Base-by-base conservation (phyloP, 2,113 vertebrate genomes). In the Dasypus novemcinctus region DNA sequence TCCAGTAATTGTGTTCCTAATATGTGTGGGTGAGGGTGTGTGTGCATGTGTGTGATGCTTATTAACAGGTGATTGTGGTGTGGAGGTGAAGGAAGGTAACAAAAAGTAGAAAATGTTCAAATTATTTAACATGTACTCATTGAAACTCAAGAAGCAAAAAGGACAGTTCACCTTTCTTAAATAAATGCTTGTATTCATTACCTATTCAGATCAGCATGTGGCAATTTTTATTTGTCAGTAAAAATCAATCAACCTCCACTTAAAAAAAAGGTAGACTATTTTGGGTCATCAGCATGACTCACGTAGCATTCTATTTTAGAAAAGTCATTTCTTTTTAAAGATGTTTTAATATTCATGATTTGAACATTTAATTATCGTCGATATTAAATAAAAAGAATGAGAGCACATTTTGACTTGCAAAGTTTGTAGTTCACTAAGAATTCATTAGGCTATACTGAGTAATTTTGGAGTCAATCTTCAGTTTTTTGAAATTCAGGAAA, bases 331-430 rank as follows among this genome's bases (percentile, higher is more conserved):
- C 95, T 97, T 96, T 97, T 97, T 96, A 96, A 97, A 97, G 96
- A 95, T 95, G 94, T 75, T 96, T 98, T 96, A 96, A 98, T 98
- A 98, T 98, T 98, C 96, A 97, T 97, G 97, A 96, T 98, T 96
- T 96, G 90, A 97, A 95, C 95, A 95, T 95, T 98, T 97, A 98
- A 98, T 98, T 97, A 97, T 63, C 59, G 96, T 95, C 96, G 95
- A 94, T 97, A 96, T 95, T 97, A 97, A 97, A 96, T 95, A 97
- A 95, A 97, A 97, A 94, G 93, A 96, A 96, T 68, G 90, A 92
- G 94, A 93, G 82, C 85, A 89, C 94, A 95, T 66, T 95, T 96
- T 97, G 96, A 96, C 87, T 97, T 96, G 76, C 94, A 94, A 93
- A 97, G 95, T 94, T 88, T 94, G 23, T 75, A 92, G 74, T 91